Evolutionary conservation across 2,797 vertebrate species (phyloP), one percentile per base, ranked within the genome.

Genomic region (Rhynchonycteris naso): DNA sequence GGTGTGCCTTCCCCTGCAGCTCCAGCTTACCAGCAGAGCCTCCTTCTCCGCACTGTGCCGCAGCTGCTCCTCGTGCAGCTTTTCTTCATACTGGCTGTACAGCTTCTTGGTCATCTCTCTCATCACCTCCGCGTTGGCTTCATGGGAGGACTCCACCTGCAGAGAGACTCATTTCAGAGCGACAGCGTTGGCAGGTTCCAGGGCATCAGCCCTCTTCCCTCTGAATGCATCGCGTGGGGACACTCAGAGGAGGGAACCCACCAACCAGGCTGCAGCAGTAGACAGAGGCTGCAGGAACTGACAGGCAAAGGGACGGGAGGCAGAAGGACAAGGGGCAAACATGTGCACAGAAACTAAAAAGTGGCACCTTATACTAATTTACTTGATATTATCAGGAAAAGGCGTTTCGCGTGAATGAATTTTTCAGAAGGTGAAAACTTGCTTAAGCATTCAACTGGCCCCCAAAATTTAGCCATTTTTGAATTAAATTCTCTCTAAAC

Each of bases 41-140:
- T 99, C 99, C 66, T 99, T 99, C 98, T 99, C 99, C 2, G 99
- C 98, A 24, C 97, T 98, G 98, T 99, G 99, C 83, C 98, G 99
- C 95, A 50, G 97, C 89, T 99, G 99, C 94, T 99, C 99, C 91
- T 99, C 98, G 52, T 89, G 97, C 87, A 99, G 98, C 97, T 98
- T 98, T 59, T 99, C 98, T n/a, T 99, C 98, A 0, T 99, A 99
- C 71, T 99, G 99, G 93, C 96, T 98, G 74, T 99, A 99, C 0
- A 99, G 98, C 96, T 98, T 99, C 88, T 91, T 97, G 16, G 99
- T 99, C 98, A 99, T 98, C 95, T 99, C 99, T 91, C 98, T 98
- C 97, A 99, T 98, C 12, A 98, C 99, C 97, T 98, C 98, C 4
- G 98, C 98, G 56, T 98, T 99, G 95, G 99, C 98, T 97, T 99